Base-by-base conservation (phyloP, 2,113 vertebrate genomes). In the Poeciliopsis prolifica region DNA sequence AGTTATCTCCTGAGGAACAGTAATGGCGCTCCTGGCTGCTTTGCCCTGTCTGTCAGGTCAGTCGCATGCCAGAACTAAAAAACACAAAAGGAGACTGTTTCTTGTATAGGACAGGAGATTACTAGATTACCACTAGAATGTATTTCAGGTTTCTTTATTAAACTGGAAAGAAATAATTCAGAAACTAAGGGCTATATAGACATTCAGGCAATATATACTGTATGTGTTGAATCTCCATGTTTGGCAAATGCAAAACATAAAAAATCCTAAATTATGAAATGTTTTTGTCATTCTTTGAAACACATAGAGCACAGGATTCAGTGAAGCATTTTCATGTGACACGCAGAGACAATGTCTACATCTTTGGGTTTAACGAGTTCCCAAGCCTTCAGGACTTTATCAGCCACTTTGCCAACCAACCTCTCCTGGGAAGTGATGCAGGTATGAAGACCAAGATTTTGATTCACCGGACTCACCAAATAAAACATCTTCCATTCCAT, bases 351-450 rank as follows among this genome's bases (percentile, higher is more conserved):
- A 88, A 83, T 22, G 88, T 89, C 5, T 96, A 97, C 81, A 94
- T 92, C 51, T 99, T 99, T 78, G 97, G 98, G 28, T 99, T 99
- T 86, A 99, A 96, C n/a, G 93, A 96, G 80, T 99, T 97, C 82
- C 17, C 89, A 24, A 93, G 87, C 54, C 88, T 99, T 75, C 96
- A 95, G 48, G 96, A 98, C 68, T 96, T 99, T 75, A 93, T 96
- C 75, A 94, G 92, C 85, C 98, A 99, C 88, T 96, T 99, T 74
- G 98, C 98, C 74, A 99, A 99, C 85, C 96, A 98, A 84, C 98
- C 98, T 66, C 92, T 99, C 77, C 93, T 99, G 76, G 98, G 98
- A 76, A 99, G 96, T 0, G 97, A 99, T 82, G 94, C 98, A 94
- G 98, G 98, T 99, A 84, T 0, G 14, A 15, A 73, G 1, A 64